These are phyloP conservation scores for Taurulus bubalis DNA, from an alignment of 2,113 vertebrate genomes.

Conservation along the genomic window DNA sequence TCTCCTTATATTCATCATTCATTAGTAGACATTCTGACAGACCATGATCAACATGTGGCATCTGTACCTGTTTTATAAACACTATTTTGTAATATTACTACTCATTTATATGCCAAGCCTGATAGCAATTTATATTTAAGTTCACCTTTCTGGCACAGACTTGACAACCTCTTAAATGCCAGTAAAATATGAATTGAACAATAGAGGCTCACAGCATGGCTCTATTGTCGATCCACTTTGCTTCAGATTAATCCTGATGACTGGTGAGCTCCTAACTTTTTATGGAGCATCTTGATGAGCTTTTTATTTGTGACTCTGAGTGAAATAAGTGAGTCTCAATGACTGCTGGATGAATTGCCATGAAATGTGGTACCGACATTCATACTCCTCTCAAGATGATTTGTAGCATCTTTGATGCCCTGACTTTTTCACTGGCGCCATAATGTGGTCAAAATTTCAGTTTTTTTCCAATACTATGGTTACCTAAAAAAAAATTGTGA, in stretches of 20 bases:
- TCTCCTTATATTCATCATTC: not conserved
- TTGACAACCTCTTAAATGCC: not conserved
- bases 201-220: not conserved
- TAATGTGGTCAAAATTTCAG: not conserved
- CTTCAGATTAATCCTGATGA: not conserved
- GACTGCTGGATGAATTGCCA: not conserved
- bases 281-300: not conserved
- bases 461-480: not conserved
- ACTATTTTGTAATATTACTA: no score
- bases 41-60: not conserved
- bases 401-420: not conserved
- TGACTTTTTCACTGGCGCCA: not conserved
- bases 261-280: not conserved
- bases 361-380: not conserved
- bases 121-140: not conserved
- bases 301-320: conserved; percentile 3
- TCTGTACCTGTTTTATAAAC: not conserved
- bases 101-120: not conserved
- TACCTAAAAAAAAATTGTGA: not conserved
- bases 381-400: not conserved
- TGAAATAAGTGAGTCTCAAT: not conserved
- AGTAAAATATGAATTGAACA: not conserved
- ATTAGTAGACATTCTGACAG: not conserved
- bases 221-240: not conserved
- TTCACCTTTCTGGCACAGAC: not conserved